A percentile compares a stretch with the other conserved stretches of the same genome.
phyloP scores from a whole-genome alignment of 2,888 invertebrate species.

The Euzetes globulus region DNA sequence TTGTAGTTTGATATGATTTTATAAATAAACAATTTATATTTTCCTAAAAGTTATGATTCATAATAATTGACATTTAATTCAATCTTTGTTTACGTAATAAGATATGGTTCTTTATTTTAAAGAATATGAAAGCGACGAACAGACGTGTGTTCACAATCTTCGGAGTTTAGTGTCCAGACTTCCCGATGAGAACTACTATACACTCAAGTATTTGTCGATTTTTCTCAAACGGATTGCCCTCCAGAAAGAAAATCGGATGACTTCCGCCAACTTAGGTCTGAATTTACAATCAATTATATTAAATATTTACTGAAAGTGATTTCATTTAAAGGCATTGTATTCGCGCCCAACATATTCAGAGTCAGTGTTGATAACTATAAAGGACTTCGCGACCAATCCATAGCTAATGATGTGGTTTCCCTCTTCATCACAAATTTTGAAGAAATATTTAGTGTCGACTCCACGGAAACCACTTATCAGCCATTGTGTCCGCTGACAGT shows the following conservation, averaged over 20 bases:
- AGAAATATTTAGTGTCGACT: conserved; percentile 45
- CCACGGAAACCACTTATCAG: not conserved
- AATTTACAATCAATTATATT: too few species aligned
- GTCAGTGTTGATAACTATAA: conserved; percentile 37
- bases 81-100: too few species aligned
- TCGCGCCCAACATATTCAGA: conserved; percentile 31
- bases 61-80: too few species aligned
- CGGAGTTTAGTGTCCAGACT: conserved; percentile 45
- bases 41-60: too few species aligned
- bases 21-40: too few species aligned
- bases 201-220: conserved; percentile 48
- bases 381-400: conserved; percentile 49
- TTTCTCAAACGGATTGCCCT: conserved; percentile 49
- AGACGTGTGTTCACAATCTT: conserved; percentile 42
- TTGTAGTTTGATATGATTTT: too few species aligned
- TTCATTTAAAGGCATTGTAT: conserved; percentile 48
- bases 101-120: not conserved
- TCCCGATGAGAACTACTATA: conserved; percentile 49
- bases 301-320: not conserved
- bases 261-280: conserved; percentile 43
- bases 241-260: conserved; percentile 48
- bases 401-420: conserved; percentile 49
- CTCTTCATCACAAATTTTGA: conserved; percentile 48
- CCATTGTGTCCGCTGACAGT: conserved; percentile 8
- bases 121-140: conserved; percentile 38